Evolutionary conservation across 1,140 invertebrate genomes (phyloP).

Genomic region (Drosophila nigrodunni): DNA sequence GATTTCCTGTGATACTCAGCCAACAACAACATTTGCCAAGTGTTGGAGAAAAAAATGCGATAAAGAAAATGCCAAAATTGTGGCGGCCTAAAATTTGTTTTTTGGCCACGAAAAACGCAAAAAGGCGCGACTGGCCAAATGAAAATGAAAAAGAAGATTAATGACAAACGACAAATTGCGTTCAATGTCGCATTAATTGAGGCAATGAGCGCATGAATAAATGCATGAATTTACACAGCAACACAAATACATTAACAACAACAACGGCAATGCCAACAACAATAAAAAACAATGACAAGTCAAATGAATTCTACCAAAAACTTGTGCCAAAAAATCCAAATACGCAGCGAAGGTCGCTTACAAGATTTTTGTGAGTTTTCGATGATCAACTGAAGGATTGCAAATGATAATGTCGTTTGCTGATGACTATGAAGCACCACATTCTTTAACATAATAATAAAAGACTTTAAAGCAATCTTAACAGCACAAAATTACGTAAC

Average conservation of each 20-base stretch:
- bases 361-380: constrained; percentile 42
- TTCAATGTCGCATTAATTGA: constrained; percentile 83
- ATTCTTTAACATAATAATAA: not conserved
- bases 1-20: constrained; percentile 55
- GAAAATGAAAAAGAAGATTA: constrained; percentile 74
- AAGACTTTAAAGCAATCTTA: not conserved
- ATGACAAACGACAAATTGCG: constrained; percentile 82
- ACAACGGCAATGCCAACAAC: constrained; percentile 25
- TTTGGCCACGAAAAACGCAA: constrained; percentile 29
- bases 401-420: constrained; percentile 19
- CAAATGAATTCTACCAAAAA: constrained; percentile 64
- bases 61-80: constrained; percentile 45
- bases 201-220: constrained; percentile 81
- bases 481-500: constrained; percentile 1
- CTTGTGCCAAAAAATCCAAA: constrained; percentile 35
- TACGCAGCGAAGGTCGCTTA: constrained; percentile 60
- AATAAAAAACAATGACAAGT: constrained; percentile 56
- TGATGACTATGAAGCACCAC: constrained; percentile 6
- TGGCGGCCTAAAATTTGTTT: constrained; percentile 50
- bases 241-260: constrained; percentile 42
- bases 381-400: constrained; percentile 20
- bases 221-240: constrained; percentile 69
- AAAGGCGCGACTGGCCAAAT: constrained; percentile 41
- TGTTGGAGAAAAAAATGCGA: not conserved
- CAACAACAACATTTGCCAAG: constrained; percentile 9